Percentiles rank a stretch among this genome's conserved stretches.
Conservation (phyloP, 2,113 vertebrate species). For the Sylvietta virens region DNA sequence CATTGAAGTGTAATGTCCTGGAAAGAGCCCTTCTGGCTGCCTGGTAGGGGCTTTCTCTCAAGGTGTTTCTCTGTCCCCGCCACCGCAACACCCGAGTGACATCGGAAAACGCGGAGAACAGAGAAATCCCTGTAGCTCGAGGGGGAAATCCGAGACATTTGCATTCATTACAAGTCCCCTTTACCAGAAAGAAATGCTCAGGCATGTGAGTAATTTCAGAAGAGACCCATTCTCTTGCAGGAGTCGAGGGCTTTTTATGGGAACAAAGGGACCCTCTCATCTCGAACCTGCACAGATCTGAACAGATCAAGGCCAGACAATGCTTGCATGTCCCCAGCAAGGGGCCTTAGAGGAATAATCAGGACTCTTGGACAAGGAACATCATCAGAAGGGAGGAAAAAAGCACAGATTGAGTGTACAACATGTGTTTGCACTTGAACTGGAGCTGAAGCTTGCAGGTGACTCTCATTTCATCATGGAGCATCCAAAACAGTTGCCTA, state of each 20-base stretch:
- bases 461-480: fast-evolving
- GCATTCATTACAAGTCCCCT: not conserved
- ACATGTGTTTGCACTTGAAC: not conserved
- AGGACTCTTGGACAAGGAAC: not conserved
- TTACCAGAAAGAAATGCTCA: not conserved
- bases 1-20: not conserved
- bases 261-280: constrained; percentile 5
- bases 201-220: not conserved
- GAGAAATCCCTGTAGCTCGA: not conserved
- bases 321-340: not conserved
- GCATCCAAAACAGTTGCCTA: not conserved
- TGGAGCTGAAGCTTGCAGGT: not conserved
- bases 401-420: not conserved
- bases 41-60: not conserved
- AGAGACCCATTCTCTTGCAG: not conserved
- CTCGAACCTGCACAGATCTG: not conserved
- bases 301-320: not conserved
- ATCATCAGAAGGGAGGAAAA: not conserved
- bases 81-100: not conserved
- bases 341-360: not conserved
- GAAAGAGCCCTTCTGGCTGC: constrained; percentile 43
- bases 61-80: not conserved
- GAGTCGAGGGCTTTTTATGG: not conserved
- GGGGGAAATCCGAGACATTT: not conserved
- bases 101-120: not conserved